Percentiles rank a stretch among this genome's conserved stretches.
These are phyloP conservation scores for Buathra laborator DNA, from an alignment of 2,888 invertebrate species.

Conservation along the genomic window DNA sequence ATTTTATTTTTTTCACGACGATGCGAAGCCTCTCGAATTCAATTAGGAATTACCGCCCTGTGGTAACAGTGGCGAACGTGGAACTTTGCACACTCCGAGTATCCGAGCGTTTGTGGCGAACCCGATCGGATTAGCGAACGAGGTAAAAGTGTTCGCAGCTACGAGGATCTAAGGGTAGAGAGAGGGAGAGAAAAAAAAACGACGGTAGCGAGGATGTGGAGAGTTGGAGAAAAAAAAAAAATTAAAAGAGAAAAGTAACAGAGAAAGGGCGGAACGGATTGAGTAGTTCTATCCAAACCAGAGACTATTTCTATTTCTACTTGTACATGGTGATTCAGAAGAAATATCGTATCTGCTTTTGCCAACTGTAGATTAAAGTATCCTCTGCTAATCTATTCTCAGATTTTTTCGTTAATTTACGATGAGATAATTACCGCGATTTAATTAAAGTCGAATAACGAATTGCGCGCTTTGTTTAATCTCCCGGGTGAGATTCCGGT, in stretches of 20 bases:
- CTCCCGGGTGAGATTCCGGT: not conserved
- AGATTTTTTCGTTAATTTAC: not conserved
- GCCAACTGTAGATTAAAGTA: not conserved
- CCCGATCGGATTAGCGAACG: conserved; percentile 63
- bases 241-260: conserved; percentile 41
- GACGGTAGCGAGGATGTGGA: conserved; percentile 15
- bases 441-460: not conserved
- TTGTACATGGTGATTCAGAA: conserved; percentile 5
- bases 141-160: conserved; percentile 54
- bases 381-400: not conserved
- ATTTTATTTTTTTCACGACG: not conserved
- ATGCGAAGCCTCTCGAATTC: conserved; percentile 47
- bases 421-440: not conserved
- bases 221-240: conserved; percentile 17
- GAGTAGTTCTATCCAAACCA: conserved; percentile 2
- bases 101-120: conserved; percentile 47
- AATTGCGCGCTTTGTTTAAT: not conserved
- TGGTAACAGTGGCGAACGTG: conserved; percentile 26
- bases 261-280: conserved; percentile 61
- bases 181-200: not conserved
- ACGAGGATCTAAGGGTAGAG: conserved; percentile 16
- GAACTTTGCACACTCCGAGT: conserved; percentile 29
- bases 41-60: conserved; percentile 61
- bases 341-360: conserved; percentile 23
- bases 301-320: conserved; percentile 5